Conservation (phyloP, 1,140 invertebrate species). For the Neodiprion fabricii region DNA sequence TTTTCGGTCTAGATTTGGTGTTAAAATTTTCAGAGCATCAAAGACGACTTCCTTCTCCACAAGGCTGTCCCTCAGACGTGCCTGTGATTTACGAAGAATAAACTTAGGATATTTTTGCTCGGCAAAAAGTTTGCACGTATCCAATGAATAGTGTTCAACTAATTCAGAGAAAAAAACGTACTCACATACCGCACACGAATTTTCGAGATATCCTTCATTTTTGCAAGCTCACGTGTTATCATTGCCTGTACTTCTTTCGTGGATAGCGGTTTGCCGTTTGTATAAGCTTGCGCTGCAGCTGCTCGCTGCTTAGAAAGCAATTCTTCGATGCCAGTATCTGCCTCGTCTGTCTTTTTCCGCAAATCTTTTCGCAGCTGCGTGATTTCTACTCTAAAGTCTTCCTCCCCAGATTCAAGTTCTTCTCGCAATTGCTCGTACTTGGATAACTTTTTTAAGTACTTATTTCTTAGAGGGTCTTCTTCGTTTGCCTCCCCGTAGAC, state of each 20-base stretch:
- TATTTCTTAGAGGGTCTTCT: constrained; percentile 16
- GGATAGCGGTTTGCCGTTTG: constrained; percentile 20
- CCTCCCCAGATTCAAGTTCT: constrained; percentile 14
- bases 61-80: constrained; percentile 25
- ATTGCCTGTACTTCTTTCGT: constrained; percentile 19
- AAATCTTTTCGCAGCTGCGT: constrained; percentile 9
- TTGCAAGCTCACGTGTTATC: constrained; percentile 18
- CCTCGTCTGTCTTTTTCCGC: constrained; percentile 14
- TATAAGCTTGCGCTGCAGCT: constrained; percentile 12
- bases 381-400: constrained; percentile 20
- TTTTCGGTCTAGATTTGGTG: constrained; percentile 29
- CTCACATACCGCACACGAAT: constrained; percentile 27
- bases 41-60: constrained; percentile 15
- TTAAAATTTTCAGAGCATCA: constrained; percentile 3
- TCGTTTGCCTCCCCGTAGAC: constrained; percentile 24
- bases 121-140: too few species aligned
- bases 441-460: constrained; percentile 23
- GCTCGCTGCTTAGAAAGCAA: constrained; percentile 16
- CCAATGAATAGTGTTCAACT: not conserved
- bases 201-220: constrained; percentile 25
- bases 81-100: constrained; percentile 26
- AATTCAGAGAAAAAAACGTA: not conserved
- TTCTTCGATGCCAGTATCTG: not conserved
- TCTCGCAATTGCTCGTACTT: constrained; percentile 23
- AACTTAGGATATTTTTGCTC: not conserved